Conservation (phyloP, 2,113 vertebrate species). For the Hucho hucho region DNA sequence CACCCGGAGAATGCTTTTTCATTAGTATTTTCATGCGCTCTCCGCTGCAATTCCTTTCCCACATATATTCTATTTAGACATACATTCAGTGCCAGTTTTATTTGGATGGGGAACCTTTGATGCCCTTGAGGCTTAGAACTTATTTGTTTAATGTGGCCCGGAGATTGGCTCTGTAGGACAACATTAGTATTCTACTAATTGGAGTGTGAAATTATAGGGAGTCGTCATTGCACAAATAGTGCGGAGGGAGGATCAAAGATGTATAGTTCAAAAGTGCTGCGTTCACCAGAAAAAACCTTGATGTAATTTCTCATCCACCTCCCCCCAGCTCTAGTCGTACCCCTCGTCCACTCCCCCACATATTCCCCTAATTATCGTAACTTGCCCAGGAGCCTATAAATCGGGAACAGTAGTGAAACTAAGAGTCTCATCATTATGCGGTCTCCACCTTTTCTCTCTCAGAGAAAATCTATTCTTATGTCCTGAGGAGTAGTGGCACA, state of each 20-base stretch:
- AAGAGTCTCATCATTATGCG: slow-evolving; percentile 68
- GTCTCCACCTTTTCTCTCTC: slow-evolving; percentile 53
- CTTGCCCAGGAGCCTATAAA: slow-evolving; percentile 64
- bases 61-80: neutral
- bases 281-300: slow-evolving; percentile 43
- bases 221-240: slow-evolving; percentile 48
- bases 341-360: slow-evolving; percentile 55
- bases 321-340: slow-evolving; percentile 43
- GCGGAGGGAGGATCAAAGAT: slow-evolving; percentile 59
- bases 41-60: neutral
- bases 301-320: slow-evolving; percentile 42
- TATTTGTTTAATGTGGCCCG: slow-evolving; percentile 35
- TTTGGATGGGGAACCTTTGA: slow-evolving; percentile 7
- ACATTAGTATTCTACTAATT: slow-evolving; percentile 65
- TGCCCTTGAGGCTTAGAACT: slow-evolving; percentile 17
- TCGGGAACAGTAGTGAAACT: slow-evolving; percentile 57
- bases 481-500: slow-evolving; percentile 51
- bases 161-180: slow-evolving; percentile 29
- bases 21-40: neutral
- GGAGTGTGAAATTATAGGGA: slow-evolving; percentile 62
- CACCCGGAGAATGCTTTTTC: too few relatives aligned
- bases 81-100: neutral
- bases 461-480: slow-evolving; percentile 40
- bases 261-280: slow-evolving; percentile 63
- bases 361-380: slow-evolving; percentile 64